A percentile compares a stretch with the other conserved stretches of the same genome.
phyloP scores from a whole-genome alignment of 2,797 vertebrate genomes.

The Gymnothorax javanicus region DNA sequence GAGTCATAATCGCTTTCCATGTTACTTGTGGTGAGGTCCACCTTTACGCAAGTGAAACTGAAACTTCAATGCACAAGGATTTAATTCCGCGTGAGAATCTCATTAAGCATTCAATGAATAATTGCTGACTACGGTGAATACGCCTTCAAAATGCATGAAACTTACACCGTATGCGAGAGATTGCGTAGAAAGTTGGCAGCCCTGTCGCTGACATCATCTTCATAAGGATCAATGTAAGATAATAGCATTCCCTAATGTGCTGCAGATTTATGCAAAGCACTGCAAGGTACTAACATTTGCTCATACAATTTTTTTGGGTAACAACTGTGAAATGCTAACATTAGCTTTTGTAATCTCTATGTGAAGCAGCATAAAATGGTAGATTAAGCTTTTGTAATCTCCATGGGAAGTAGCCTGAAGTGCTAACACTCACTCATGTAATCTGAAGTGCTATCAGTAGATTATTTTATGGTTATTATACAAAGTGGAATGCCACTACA shows the following conservation, averaged over 20 bases:
- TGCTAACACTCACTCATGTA: neutral
- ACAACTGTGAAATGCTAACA: neutral
- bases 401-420: neutral
- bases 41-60: too few relatives aligned
- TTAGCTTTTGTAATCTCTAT: neutral
- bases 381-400: neutral
- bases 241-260: neutral
- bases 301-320: neutral
- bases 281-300: neutral
- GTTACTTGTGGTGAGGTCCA: too few relatives aligned
- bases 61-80: too few relatives aligned
- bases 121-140: too few relatives aligned
- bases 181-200: too few relatives aligned
- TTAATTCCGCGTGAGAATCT: too few relatives aligned
- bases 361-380: neutral
- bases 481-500: neutral
- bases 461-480: neutral
- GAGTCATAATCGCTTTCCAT: too few relatives aligned
- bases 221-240: neutral
- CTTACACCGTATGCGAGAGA: too few relatives aligned
- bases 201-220: neutral
- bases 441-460: neutral
- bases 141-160: too few relatives aligned
- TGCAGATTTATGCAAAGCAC: neutral
- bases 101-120: too few relatives aligned